Evolutionary conservation across 2,888 invertebrate species (phyloP), one percentile per base, ranked within the genome.

Genomic region (Argyresthia albistria): DNA sequence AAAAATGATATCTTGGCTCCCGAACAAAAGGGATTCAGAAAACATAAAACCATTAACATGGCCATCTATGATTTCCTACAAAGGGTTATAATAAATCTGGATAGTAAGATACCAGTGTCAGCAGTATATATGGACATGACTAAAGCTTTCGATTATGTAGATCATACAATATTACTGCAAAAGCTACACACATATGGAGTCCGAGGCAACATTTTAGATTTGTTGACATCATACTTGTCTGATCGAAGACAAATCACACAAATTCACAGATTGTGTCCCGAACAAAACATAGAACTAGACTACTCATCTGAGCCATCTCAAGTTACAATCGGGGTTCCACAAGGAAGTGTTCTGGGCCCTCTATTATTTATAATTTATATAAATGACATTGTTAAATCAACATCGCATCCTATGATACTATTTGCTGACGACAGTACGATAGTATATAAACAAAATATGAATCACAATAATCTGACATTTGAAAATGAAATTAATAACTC

Each of bases 101-200:
- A 52, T 45, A 52, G 46, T 9, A 37, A 46, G n/a, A 52, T 39
- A 25, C 46, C 46, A 4, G 39, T 15, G 14, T 15, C 46, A 39
- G 51, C 51, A 11, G 8, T 52, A n/a, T 52, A 39, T 46, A 52
- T 52, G 51, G 51, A 52, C 16, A 37, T 52, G 39, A 46, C 46
- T 0, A 52, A 52, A 15, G 51, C 51, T 1, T 51, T 51, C 25
- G 51, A 51, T 15, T 16, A 42, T 50, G 50, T 43, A 35, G 25
- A 46, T 9, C 46, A 46, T 25, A 10, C 4, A 10, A 46, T 25
- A 9, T 16, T 46, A 15, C 9, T 7, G 16, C 6, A 9, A 8
- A 46, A 46, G 25, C 25, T 46, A 10, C 10, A 46, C 8, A 10
- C 9, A 2, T 35, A 25, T 35, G 46, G 46, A 25, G 12, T 46